Conservation (phyloP, 2,797 vertebrate genomes). For the Sebastes itinus region DNA sequence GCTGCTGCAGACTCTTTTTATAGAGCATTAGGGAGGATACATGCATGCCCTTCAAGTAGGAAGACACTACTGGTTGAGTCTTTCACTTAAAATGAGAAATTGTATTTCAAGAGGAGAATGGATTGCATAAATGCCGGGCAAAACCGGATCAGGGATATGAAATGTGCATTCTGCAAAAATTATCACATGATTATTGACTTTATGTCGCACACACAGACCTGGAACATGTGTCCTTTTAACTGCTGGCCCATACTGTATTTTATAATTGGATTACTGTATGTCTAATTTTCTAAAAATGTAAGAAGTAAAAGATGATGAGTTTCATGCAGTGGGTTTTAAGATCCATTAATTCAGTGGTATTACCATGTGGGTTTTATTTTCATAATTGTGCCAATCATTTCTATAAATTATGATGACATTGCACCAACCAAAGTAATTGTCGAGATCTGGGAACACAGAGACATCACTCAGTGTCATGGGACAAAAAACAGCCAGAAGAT, state of each 20-base stretch:
- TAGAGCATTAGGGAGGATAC: conserved; percentile 51
- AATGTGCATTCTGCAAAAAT: conserved; percentile 8
- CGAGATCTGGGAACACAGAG: not conserved
- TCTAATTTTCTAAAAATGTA: not conserved
- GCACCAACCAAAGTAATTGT: too few relatives aligned
- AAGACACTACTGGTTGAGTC: conserved; percentile 18
- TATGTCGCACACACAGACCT: not conserved
- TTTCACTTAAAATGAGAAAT: conserved; percentile 27
- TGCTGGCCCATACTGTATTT: not conserved
- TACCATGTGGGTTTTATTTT: not conserved
- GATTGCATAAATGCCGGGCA: not conserved
- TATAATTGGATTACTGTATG: not conserved
- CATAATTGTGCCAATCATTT: not conserved
- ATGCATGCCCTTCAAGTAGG: conserved; percentile 30
- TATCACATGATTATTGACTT: conserved; percentile 8
- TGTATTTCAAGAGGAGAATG: conserved; percentile 14
- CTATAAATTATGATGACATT: not conserved
- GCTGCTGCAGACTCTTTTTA: conserved; percentile 43
- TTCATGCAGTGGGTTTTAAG: not conserved
- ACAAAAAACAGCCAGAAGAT: not conserved
- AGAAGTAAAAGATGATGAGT: not conserved
- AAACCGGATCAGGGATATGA: not conserved
- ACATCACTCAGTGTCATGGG: not conserved
- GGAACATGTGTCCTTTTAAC: not conserved
- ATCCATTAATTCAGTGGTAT: not conserved